These are phyloP conservation scores for Sthenelais limicola DNA, from an alignment of 2,888 invertebrate species.

Conservation along the genomic window DNA sequence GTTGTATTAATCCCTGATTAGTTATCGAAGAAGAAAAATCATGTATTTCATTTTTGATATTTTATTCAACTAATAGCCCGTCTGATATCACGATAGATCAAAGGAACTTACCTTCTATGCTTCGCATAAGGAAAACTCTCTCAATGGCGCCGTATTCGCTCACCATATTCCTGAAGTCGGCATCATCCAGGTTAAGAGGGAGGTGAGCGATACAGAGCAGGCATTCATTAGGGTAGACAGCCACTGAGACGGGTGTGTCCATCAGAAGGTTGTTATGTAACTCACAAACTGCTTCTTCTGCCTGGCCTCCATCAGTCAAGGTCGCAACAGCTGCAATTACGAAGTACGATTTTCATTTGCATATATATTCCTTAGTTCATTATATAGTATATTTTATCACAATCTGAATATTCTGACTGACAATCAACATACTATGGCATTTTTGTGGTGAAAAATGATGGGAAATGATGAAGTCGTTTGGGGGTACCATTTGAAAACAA, in stretches of 20 bases:
- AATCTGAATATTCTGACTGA: too few species aligned
- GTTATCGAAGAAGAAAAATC: too few species aligned
- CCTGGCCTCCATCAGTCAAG: conserved; percentile 59
- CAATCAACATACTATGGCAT: too few species aligned
- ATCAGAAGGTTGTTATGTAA: conserved; percentile 57
- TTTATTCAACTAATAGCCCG: too few species aligned
- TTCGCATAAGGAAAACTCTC: conserved; percentile 74
- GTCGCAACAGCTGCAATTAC: conserved; percentile 61
- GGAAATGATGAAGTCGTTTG: too few species aligned
- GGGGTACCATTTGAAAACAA: too few species aligned
- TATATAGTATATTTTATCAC: too few species aligned
- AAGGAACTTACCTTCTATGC: conserved; percentile 71
- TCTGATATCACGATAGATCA: too few species aligned
- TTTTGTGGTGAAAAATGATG: too few species aligned
- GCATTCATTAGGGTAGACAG: conserved; percentile 73
- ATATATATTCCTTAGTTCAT: too few species aligned
- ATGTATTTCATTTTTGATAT: too few species aligned
- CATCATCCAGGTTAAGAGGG: conserved; percentile 73
- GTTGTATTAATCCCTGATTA: too few species aligned
- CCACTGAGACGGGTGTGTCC: conserved; percentile 69
- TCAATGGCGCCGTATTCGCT: conserved; percentile 73
- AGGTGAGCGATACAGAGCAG: conserved; percentile 75
- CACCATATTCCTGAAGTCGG: conserved; percentile 73
- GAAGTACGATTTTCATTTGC: background rate
- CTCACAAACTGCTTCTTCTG: conserved; percentile 58